Evolutionary conservation across 2,888 invertebrate species (phyloP), one percentile per base, ranked within the genome.

Genomic region (Thymelicus acteon): DNA sequence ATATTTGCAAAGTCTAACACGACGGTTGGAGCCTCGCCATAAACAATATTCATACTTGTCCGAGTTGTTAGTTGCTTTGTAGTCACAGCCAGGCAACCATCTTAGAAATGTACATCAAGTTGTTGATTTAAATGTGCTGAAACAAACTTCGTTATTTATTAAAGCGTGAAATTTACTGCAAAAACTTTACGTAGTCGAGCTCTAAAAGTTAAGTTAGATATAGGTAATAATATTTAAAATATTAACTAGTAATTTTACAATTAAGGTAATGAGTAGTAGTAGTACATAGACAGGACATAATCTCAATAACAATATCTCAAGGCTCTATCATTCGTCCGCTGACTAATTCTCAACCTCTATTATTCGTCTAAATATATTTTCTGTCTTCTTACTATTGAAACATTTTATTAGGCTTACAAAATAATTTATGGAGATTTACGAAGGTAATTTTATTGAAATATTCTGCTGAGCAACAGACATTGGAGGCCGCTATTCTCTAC

Each of bases 21-120:
- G 13, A 19, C 57, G 7, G 13, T 6, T 57, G 15, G 0, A 24
- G 31, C 49, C 1, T 6, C 61, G 49, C 44, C 6, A 60, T 60
- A 44, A 57, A 57, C 52, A 68, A 62, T 69, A 58, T 58, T 63
- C 57, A 49, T 58, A 57, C 63, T 69, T 49, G 62, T 58, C 57
- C 48, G 63, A 69, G 58, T 47, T 37, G 48, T 62, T 48, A 12
- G 48, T 69, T 37, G 47, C 69, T 69, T 69, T 69, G 69, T 69
- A 69, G 69, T 69, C 69, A 63, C 48, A 48, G 8, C 63, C 69
- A 69, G 48, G 58, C 60, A 60, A 47, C 66, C 40, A 44, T 61
- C 57, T 69, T 63, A 63, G 58, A n/a, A n/a, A n/a, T 69, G 62
- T 69, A 69, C 63, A 63, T 58, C 37, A 63, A 63, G 47, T 58